Evolutionary conservation across 2,797 vertebrate genomes (phyloP), one percentile per base, ranked within the genome.

Genomic region (Pipistrellus nathusii): DNA sequence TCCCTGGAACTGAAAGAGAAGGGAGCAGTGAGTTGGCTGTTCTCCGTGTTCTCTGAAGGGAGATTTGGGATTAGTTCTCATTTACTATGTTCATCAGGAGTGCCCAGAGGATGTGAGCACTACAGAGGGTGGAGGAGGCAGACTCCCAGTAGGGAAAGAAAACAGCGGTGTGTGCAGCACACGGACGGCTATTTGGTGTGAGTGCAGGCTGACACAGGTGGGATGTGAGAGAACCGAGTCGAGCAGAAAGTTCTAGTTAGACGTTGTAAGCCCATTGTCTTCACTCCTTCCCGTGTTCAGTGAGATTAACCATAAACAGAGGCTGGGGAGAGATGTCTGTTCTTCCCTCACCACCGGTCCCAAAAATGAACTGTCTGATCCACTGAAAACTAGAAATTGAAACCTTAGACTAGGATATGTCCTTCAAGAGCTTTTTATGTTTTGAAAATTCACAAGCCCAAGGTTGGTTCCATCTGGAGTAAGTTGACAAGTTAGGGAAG

Each of bases 361-460:
- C 64, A 32, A 81, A 86, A 72, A 11, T 62, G 32, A 90, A 41
- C 73, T 27, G 53, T 57, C 12, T 25, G 55, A 55, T 82, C 68
- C 35, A 64, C 55, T 94, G 87, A 64, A 91, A 88, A 91, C 41
- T 77, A 25, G 51, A 94, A 92, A 64, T 85, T 81, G 73, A 94
- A 85, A 90, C 77, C 41, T 85, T 85, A 89, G 73, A 83, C 38
- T 72, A 93, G 32, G 81, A 41, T 84, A 69, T 48, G 41, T 44
- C 64, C 92, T 85, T 95, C 44, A 82, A 64, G 86, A 94, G 57
- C 41, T 96, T 94, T 80, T 89, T 66, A 44, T 80, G 10, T 85
- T 96, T 95, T 92, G n/a, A 85, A 78, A 81, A 91, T 82, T 80
- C 20, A 59, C 68, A 93, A 90, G 80, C 55, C 55, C 83, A 66